Base-by-base conservation (phyloP, 1,140 invertebrate species). In the Branchinecta lindahli region DNA sequence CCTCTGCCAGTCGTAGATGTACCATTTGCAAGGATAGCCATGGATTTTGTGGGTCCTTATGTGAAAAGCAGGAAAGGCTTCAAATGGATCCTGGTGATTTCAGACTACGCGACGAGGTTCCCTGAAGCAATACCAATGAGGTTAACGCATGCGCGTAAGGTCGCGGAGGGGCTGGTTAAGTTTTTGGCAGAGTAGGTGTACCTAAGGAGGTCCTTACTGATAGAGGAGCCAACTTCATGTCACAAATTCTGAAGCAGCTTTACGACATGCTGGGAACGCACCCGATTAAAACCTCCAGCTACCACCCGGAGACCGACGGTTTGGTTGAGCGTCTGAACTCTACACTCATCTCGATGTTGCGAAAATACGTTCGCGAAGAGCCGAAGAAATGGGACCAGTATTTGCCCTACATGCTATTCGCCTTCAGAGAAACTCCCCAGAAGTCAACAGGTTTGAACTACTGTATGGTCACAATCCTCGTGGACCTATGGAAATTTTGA, bases 51-150 rank as follows among this genome's bases (percentile, higher is more conserved):
- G 8, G 74, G 74, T 8, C 74, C 74, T 44, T 69, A 72, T 5
- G 18, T 69, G 1, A 20, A 12, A 9, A 45, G 66, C 47, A 8
- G 44, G 21, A 66, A 66, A 7, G 73, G 73, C 46, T 73, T 74
- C 69, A 67, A 72, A 46, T 76, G 75, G 72, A 73, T 78, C 33
- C 52, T 79, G n/a, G 76, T 79, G 7, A 68, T 77, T 12, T 68
- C 68, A 21, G 76, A 77, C 72, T 73, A 76, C 67, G 74, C 77
- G 66, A 76, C 76, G 44, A 76, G 75, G 70, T 79, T 74, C 72
- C 68, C 74, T 8, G 75, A 73, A 61, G 70, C 66, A 46, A 70
- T 72, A 66, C 46, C 73, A 8, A 72, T 77, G 20, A 66, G 72
- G 9, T 72, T 78, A 68, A 71, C 74, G 47, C 72, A 74, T 68